phyloP scores from a whole-genome alignment of 2,797 vertebrate species.

The Lerista edwardsae region DNA sequence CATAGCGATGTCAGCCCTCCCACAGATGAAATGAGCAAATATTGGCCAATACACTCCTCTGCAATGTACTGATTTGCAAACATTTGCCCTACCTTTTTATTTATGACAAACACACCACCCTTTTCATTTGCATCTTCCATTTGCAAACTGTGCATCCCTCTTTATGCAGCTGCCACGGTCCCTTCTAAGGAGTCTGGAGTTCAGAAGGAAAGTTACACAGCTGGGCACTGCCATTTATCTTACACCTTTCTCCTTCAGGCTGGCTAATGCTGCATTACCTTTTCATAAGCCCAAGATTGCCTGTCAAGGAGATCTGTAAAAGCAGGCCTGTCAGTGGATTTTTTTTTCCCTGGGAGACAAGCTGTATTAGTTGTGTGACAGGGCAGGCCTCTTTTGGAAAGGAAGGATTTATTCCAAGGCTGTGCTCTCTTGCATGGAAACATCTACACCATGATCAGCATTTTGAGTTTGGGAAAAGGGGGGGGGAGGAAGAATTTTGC shows the following conservation, averaged over 20 bases:
- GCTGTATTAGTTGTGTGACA: slow-evolving; percentile 49
- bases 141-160: neutral
- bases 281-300: slow-evolving; percentile 50
- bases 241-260: slow-evolving; percentile 24
- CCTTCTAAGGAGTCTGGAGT: slow-evolving; percentile 1
- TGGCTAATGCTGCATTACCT: slow-evolving; percentile 27
- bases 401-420: slow-evolving; percentile 35
- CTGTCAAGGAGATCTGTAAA: slow-evolving; percentile 31
- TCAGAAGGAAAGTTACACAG: slow-evolving; percentile 32
- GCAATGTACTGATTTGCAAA: neutral
- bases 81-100: slow-evolving; percentile 22
- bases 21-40: neutral
- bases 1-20: neutral
- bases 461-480: neutral
- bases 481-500: neutral
- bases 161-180: neutral
- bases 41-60: neutral
- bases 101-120: neutral
- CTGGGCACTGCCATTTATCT: slow-evolving; percentile 59
- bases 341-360: slow-evolving; percentile 52
- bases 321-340: slow-evolving; percentile 26
- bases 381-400: slow-evolving; percentile 40
- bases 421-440: slow-evolving; percentile 1
- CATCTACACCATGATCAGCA: neutral
- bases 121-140: neutral